A percentile compares a stretch with the other conserved stretches of the same genome.
Conservation (phyloP, 2,113 vertebrate species). For the Chitala chitala region DNA sequence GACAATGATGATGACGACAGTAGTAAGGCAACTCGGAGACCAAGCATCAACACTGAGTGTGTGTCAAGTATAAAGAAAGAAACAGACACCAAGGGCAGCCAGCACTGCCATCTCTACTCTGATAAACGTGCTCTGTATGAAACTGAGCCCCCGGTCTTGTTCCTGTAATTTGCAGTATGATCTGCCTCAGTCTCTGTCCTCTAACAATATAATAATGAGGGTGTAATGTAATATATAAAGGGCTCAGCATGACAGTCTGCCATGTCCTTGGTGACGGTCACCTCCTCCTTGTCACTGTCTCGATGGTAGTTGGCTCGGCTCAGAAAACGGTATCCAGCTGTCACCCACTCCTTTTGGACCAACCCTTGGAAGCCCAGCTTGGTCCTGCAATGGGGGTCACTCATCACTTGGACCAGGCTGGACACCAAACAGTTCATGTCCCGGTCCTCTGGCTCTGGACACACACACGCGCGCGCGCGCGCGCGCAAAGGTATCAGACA, state of each 20-base stretch:
- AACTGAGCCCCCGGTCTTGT: too few species aligned
- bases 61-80: too few species aligned
- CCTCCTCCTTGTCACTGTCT: constrained; percentile 71
- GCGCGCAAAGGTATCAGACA: not conserved
- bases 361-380: constrained; percentile 80
- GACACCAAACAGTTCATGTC: constrained; percentile 84
- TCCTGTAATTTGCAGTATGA: too few species aligned
- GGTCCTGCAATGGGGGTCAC: constrained; percentile 73
- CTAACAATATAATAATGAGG: not conserved
- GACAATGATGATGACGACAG: not conserved
- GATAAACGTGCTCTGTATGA: too few species aligned
- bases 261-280: constrained; percentile 30
- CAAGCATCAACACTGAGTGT: too few species aligned
- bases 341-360: constrained; percentile 91
- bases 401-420: constrained; percentile 86
- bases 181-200: too few species aligned
- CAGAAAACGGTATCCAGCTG: constrained; percentile 80
- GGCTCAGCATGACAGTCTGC: not conserved
- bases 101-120: too few species aligned
- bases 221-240: not conserved
- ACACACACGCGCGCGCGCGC: too few species aligned
- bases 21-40: not conserved
- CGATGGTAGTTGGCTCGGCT: constrained; percentile 65
- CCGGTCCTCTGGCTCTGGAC: constrained; percentile 76
- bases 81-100: too few species aligned